Percentiles rank a stretch among this genome's conserved stretches.
These are phyloP conservation scores for Rana temporaria DNA, from an alignment of 2,113 vertebrate species.

Conservation along the genomic window DNA sequence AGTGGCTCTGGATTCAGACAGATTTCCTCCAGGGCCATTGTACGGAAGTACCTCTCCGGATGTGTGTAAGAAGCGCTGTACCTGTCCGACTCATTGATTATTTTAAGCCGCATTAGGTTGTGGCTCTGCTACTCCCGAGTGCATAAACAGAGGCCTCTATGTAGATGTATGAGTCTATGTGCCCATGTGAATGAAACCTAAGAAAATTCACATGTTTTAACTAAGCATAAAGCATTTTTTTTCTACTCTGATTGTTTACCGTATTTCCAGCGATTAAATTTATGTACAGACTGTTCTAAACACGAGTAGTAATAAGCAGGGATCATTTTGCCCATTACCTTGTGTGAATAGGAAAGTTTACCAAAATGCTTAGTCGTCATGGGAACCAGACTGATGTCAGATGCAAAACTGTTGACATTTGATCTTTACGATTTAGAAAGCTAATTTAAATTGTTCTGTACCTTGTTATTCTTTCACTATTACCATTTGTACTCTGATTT, in stretches of 20 bases:
- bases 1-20: too few species aligned
- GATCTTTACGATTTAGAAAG: conserved; percentile 2
- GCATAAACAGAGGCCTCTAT: too few species aligned
- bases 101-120: too few species aligned
- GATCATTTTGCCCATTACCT: conserved; percentile 32
- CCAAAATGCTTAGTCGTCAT: conserved; percentile 28
- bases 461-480: conserved; percentile 11
- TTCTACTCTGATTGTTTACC: neutral
- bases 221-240: too few species aligned
- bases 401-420: conserved; percentile 21
- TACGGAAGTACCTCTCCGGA: too few species aligned
- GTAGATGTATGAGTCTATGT: too few species aligned
- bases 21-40: too few species aligned
- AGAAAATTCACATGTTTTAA: too few species aligned
- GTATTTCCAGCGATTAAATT: conserved; percentile 7
- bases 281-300: neutral
- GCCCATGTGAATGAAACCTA: too few species aligned
- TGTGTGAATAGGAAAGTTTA: conserved; percentile 44
- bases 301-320: neutral
- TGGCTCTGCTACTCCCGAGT: too few species aligned
- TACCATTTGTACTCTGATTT: neutral
- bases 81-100: too few species aligned
- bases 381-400: conserved; percentile 38
- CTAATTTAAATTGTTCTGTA: neutral
- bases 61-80: too few species aligned